phyloP scores from a whole-genome alignment of 2,888 invertebrate genomes.

The Cetonia aurata region DNA sequence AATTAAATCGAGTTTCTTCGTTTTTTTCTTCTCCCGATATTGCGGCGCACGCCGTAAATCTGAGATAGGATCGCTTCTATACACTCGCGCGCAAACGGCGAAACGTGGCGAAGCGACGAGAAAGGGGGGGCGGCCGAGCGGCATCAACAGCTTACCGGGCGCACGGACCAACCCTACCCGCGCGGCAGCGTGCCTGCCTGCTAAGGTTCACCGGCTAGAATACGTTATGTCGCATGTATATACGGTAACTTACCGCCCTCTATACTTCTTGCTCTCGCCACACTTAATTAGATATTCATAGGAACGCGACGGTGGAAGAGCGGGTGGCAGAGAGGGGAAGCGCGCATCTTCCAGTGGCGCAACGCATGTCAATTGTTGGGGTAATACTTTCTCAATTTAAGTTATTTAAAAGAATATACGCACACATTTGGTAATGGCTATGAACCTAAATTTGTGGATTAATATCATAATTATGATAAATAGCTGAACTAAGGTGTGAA shows the following conservation, averaged over 20 bases:
- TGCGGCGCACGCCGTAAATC: constrained; percentile 46
- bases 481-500: too few species aligned
- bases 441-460: too few species aligned
- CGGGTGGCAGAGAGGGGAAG: background rate
- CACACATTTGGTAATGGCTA: too few species aligned
- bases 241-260: constrained; percentile 44
- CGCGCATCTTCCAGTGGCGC: constrained; percentile 6
- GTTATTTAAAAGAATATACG: too few species aligned
- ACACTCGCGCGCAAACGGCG: constrained; percentile 29
- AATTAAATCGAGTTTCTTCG: constrained; percentile 35
- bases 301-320: constrained; percentile 8
- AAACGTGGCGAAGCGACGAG: constrained; percentile 23
- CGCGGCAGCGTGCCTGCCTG: constrained; percentile 6
- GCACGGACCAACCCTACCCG: constrained; percentile 20
- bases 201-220: constrained; percentile 32
- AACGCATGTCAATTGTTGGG: too few species aligned
- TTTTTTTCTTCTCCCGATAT: constrained; percentile 31
- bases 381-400: too few species aligned
- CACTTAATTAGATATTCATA: constrained; percentile 42
- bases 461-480: too few species aligned
- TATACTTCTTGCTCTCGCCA: constrained; percentile 28
- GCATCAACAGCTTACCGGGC: constrained; percentile 34
- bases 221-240: constrained; percentile 34
- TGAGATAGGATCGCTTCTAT: constrained; percentile 46
- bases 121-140: constrained; percentile 13